A percentile compares a stretch with the other conserved stretches of the same genome.
These are phyloP conservation scores for Galleria mellonella DNA, from an alignment of 1,140 invertebrate genomes.

Conservation along the genomic window DNA sequence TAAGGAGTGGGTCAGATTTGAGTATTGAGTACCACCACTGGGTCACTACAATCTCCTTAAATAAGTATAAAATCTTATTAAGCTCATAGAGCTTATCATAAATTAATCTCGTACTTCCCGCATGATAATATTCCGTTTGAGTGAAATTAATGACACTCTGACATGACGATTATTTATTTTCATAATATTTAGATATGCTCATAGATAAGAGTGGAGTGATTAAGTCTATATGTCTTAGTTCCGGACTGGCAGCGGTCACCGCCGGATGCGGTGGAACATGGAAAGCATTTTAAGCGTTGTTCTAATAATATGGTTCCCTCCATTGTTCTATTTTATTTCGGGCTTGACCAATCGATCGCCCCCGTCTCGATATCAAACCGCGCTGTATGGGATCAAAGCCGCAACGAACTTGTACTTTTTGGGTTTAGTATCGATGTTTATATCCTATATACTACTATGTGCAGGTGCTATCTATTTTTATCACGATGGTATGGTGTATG, in stretches of 20 bases:
- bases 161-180: slow-evolving; percentile 46
- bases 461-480: too few relatives aligned
- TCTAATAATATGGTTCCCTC: slow-evolving; percentile 34
- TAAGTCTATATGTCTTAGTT: slow-evolving; percentile 45
- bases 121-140: slow-evolving; percentile 42
- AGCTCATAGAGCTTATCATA: slow-evolving; percentile 17
- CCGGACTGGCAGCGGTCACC: slow-evolving; percentile 34
- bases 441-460: too few relatives aligned
- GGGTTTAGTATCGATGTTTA: too few relatives aligned
- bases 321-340: slow-evolving; percentile 61
- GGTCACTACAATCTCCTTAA: too few relatives aligned
- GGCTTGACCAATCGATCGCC: slow-evolving; percentile 46
- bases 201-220: slow-evolving; percentile 20
- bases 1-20: too few relatives aligned
- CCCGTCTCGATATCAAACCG: slow-evolving; percentile 7
- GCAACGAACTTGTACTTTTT: too few relatives aligned
- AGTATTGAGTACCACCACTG: too few relatives aligned
- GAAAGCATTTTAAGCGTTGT: slow-evolving; percentile 69
- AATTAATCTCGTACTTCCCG: slow-evolving; percentile 20
- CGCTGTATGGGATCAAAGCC: background rate
- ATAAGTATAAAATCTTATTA: too few relatives aligned
- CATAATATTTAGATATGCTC: background rate
- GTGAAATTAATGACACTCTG: slow-evolving; percentile 55
- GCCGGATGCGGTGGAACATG: slow-evolving; percentile 58
- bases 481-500: too few relatives aligned